Evolutionary conservation across 1,140 invertebrate species (phyloP), one percentile per base, ranked within the genome.

Genomic region (Gyrodactylus salaris): DNA sequence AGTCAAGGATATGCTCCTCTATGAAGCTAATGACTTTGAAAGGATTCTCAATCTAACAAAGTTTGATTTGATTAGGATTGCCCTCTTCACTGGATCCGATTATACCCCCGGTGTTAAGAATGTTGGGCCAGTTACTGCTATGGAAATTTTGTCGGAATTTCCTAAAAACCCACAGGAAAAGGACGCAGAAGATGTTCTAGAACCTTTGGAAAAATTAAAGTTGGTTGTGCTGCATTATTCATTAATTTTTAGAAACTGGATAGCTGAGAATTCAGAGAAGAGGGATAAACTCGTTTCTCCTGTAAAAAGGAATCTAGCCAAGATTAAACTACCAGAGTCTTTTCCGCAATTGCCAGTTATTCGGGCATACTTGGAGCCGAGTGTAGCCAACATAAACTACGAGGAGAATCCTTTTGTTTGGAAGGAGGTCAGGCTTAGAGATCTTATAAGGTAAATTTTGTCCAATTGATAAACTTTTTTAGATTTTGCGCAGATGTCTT

Each of bases 11-110:
- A 71, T 73, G 20, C 34, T 54, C 7, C n/a, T 54, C 7, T 54
- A 54, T 54, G 34, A 54, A 54, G 7, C 34, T 54, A 16, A 16
- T 54, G 34, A 54, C n/a, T 16, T 54, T 54, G 34, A 54, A 54
- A 54, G n/a, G 34, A 54, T 54, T 54, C 34, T 54, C 34, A 54
- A 54, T 75, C 76, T 86, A 23, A 77, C 79, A 74, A 78, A 84
- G 20, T 77, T 80, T 26, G 81, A 84, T 76, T 82, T 97, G 76
- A 88, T 99, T 75, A 84, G 88, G 76, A 79, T 99, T 21, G 92
- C 92, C 0, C 82, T 98, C 69, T 82, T 99, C 68, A 91, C 93
- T 73, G 95, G 95, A 0, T 94, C 91, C 83, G 95, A 99, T 84
- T 99, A 99, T 78, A 97, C 93, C 0, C 84, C 84, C 22, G 95